Base-by-base conservation (phyloP, 64 coral and sea anemone genomes). In the Exaiptasia diaphana region DNA sequence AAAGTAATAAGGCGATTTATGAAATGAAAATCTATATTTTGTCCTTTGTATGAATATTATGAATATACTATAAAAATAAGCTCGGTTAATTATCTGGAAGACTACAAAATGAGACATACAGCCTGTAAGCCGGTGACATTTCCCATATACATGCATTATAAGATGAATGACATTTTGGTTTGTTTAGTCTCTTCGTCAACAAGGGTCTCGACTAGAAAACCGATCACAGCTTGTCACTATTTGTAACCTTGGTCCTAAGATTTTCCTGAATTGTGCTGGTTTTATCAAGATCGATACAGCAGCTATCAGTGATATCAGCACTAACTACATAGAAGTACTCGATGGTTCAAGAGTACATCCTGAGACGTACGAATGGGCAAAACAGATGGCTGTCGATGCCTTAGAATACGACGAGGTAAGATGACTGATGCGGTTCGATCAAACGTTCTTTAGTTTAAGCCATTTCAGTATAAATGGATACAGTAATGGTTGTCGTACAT, bases 221-320 rank as follows among this genome's bases (percentile, higher is more conserved):
- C 90, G 95, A 42, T 99, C 95, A 0, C 95, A 99, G 67, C 82
- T 99, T 27, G 95, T 99, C 37, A 99, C 95, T 37, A 74, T 99
- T 34, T 99, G 95, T 74, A 87, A 82, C 46, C 90, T 99, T 90
- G 95, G 90, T 38, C 95, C 95, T 15, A 91, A 99, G 75, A 83
- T 89, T 20, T 99, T 99, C 71, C 68, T 99, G 0, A 99, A 99
- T 85, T 92, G 89, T 58, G 85, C 95, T 6, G 95, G 95, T 1
- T 99, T 99, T 26, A 89, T 99, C 38, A 99, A 99, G 89, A 99
- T 99, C 62, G 95, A 99, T 54, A 99, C 95, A n/a, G 36, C 79
- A 77, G 74, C 90, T 36, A 82, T 99, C 17, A 89, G 86, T 63
- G 95, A 99, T 38, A 89, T 85, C 10, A 89, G 83, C 2, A 87